Evolutionary conservation across 1,140 invertebrate species (phyloP), one percentile per base, ranked within the genome.

Genomic region (Glossosoma conforme): DNA sequence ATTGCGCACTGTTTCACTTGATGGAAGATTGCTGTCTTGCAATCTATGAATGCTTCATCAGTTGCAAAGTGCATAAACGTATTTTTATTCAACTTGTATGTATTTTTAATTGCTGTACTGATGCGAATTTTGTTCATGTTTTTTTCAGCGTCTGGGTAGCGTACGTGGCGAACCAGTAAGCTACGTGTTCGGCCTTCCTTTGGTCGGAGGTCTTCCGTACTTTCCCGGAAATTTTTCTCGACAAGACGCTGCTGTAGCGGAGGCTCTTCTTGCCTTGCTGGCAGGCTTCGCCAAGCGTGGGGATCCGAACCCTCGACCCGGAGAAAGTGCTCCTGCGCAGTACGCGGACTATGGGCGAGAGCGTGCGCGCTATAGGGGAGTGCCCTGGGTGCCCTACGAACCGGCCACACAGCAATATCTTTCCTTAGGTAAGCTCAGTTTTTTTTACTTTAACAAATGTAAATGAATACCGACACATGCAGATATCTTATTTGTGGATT

Each of bases 181-280:
- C 1, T 95, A 93, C 67, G 80, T 94, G 42, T 83, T 95, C 56
- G 92, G 91, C 0, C 80, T 90, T 30, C 91, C 92, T 0, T 66
- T 95, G 36, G 84, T 92, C 18, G 82, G 81, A 2, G 86, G 77
- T 17, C 67, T 74, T 46, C 73, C 78, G 9, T 74, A 75, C 53
- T 78, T 82, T 44, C 77, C 82, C 0, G 76, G 80, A 25, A 89
- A 89, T 69, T 93, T 86, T 72, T 85, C 81, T 15, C 68, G 81
- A 10, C 79, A 83, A 17, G 91, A 93, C 65, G 78, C 84, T 57
- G 77, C 80, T 5, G 80, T 92, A 10, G 81, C 87, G 0, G 83
- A 89, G 61, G 79, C 83, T 1, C 76, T 90, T 1, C 83, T 93
- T 56, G 80, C 79, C 21, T 80, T 86, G 61, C 75, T 87, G 54